These are phyloP conservation scores for Hemiscyllium ocellatum DNA, from an alignment of 2,113 vertebrate genomes.

Conservation along the genomic window DNA sequence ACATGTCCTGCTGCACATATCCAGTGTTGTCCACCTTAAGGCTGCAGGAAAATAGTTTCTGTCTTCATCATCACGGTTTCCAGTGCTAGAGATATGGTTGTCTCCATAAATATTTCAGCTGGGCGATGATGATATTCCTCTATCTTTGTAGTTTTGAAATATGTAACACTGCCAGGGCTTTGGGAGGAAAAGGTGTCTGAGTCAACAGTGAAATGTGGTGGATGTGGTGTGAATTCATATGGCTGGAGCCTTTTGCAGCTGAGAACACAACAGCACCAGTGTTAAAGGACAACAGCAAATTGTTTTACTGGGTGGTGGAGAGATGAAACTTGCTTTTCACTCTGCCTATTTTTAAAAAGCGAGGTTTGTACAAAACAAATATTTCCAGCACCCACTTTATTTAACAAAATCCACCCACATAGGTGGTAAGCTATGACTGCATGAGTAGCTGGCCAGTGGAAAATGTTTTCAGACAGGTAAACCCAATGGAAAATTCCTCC, in stretches of 20 bases:
- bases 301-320: not conserved
- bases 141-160: not conserved
- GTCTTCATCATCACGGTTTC: not conserved
- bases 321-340: not conserved
- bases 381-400: not conserved
- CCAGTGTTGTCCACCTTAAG: not conserved
- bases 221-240: not conserved
- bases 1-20: not conserved
- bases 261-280: not conserved
- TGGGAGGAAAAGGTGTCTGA: not conserved
- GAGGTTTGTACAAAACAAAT: not conserved
- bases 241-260: not conserved
- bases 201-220: conserved; percentile 7
- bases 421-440: not conserved
- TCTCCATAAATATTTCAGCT: not conserved
- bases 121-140: not conserved
- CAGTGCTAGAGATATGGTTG: not conserved
- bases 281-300: not conserved
- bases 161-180: not conserved
- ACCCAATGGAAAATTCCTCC: not conserved
- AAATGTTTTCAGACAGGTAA: not conserved
- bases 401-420: not conserved
- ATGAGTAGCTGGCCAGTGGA: not conserved
- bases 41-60: not conserved
- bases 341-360: not conserved